phyloP scores from a whole-genome alignment of 2,888 invertebrate species.

The Apamea epomidion region DNA sequence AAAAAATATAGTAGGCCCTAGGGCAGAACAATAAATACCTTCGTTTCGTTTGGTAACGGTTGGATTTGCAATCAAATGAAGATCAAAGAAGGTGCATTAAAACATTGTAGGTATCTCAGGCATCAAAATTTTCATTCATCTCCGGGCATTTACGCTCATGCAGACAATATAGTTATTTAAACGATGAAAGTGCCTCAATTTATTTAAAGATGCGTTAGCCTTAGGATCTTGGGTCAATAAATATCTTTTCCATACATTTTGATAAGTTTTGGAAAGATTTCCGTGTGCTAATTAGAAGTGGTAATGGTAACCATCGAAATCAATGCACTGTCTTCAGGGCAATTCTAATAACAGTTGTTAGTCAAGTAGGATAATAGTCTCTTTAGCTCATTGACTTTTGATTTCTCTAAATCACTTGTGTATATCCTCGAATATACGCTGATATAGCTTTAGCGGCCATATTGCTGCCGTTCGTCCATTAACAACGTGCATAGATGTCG shows the following conservation, averaged over 20 bases:
- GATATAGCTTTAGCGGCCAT: background rate
- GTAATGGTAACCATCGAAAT: background rate
- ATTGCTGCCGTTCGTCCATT: background rate
- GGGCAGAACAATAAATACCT: background rate
- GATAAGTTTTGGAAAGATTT: conserved; percentile 1
- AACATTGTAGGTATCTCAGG: conserved; percentile 27
- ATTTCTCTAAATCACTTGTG: background rate
- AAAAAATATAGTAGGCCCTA: background rate
- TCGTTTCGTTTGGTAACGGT: background rate
- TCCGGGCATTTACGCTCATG: conserved; percentile 33
- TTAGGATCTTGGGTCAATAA: conserved; percentile 12
- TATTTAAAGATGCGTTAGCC: conserved; percentile 39
- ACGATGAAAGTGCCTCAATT: conserved; percentile 40
- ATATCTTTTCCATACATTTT: background rate
- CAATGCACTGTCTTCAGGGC: background rate
- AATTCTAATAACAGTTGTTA: background rate
- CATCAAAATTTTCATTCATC: conserved; percentile 34
- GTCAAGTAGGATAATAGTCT: background rate
- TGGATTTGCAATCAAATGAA: conserved; percentile 22
- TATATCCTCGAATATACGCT: background rate
- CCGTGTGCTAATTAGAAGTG: background rate
- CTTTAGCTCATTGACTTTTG: background rate
- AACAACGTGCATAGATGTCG: background rate
- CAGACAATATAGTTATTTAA: conserved; percentile 32
- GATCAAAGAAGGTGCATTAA: conserved; percentile 13